Percentiles rank a stretch among this genome's conserved stretches.
These are phyloP conservation scores for Eciton burchellii DNA, from an alignment of 1,140 invertebrate species.

Conservation along the genomic window DNA sequence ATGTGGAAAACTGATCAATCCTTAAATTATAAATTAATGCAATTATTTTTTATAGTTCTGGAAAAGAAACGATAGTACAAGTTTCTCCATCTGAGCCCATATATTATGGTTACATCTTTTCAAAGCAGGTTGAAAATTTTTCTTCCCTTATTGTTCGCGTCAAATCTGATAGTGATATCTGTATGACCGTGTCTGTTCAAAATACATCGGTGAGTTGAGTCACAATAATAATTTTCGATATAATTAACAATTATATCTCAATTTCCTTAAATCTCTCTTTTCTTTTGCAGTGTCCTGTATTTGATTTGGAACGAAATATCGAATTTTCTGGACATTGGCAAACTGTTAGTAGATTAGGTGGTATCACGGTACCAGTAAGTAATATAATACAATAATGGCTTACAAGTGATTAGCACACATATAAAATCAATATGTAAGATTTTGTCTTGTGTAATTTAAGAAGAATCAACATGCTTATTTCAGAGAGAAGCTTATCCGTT, in stretches of 20 bases:
- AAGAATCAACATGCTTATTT: conserved; percentile 62
- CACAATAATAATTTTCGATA: neutral
- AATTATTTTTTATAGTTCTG: conserved; percentile 62
- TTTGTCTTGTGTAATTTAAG: conserved; percentile 23
- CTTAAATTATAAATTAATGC: conserved; percentile 4
- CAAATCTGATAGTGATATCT: conserved; percentile 85
- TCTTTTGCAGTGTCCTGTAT: conserved; percentile 88
- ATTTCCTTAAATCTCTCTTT: neutral
- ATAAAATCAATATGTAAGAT: too few species aligned
- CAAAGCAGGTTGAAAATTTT: conserved; percentile 79
- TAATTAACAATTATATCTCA: neutral
- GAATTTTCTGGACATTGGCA: conserved; percentile 88
- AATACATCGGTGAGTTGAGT: conserved; percentile 85
- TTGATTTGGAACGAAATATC: conserved; percentile 88
- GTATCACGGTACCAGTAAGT: conserved; percentile 87
- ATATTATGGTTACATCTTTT: conserved; percentile 87
- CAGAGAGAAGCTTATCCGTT: conserved; percentile 84
- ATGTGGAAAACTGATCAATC: neutral
- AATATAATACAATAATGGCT: neutral
- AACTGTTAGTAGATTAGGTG: conserved; percentile 88
- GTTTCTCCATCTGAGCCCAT: conserved; percentile 85
- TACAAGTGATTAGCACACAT: neutral
- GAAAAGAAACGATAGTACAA: conserved; percentile 63
- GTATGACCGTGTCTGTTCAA: conserved; percentile 89
- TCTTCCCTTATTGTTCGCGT: conserved; percentile 86